These are phyloP conservation scores for Hydrozoanthus tunicans DNA, from an alignment of 64 coral and sea anemone species.

Conservation along the genomic window DNA sequence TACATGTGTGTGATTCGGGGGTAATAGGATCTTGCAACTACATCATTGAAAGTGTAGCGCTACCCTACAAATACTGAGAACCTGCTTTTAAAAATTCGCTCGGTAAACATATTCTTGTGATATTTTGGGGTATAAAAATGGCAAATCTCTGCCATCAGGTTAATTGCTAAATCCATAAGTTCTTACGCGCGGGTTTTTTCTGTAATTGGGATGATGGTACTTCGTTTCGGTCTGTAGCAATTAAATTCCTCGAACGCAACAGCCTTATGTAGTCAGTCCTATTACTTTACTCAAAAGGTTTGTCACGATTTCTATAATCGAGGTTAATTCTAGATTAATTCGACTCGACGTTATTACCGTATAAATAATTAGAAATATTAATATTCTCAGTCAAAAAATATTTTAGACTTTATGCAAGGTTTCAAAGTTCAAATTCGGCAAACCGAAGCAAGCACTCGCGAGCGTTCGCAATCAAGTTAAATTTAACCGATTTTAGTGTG, in stretches of 20 bases:
- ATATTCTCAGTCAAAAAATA: background rate
- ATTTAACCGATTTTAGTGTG: background rate
- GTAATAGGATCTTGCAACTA: too few species aligned
- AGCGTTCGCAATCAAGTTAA: background rate
- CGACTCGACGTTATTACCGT: background rate
- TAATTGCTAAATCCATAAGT: too few species aligned
- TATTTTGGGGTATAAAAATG: too few species aligned
- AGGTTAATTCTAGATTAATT: background rate
- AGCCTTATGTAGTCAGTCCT: background rate
- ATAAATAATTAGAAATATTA: background rate
- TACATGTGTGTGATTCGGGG: too few species aligned
- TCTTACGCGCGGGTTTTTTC: too few species aligned
- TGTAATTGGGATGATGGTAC: too few species aligned
- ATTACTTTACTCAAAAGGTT: background rate
- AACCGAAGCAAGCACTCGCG: background rate
- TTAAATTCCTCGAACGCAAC: background rate
- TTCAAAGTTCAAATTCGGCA: background rate
- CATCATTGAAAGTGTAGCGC: too few species aligned
- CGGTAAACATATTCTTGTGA: too few species aligned
- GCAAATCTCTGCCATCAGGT: too few species aligned
- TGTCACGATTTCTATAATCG: background rate
- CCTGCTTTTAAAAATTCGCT: too few species aligned
- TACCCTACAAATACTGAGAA: too few species aligned
- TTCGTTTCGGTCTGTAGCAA: background rate
- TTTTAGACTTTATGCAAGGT: background rate